Percentiles rank a stretch among this genome's conserved stretches.
phyloP scores from a whole-genome alignment of 2,888 invertebrate species.

The Lasioglossum villosulum region DNA sequence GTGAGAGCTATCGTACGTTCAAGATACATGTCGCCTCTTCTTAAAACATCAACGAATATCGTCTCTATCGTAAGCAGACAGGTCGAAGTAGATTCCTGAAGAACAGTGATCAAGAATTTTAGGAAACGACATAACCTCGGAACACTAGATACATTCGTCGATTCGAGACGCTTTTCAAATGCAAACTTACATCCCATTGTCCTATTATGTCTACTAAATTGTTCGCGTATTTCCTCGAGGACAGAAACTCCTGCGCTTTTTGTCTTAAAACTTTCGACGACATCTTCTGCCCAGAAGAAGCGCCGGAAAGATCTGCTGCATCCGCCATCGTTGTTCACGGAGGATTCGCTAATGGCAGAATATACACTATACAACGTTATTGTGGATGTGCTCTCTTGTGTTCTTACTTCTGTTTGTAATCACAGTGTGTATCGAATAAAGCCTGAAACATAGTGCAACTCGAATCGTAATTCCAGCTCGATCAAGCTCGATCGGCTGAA shows the following conservation, averaged over 20 bases:
- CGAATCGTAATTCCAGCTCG: background rate
- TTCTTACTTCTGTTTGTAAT: background rate
- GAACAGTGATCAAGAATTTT: slow-evolving; percentile 40
- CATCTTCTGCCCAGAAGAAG: slow-evolving; percentile 84
- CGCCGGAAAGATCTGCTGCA: slow-evolving; percentile 75
- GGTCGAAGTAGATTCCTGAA: slow-evolving; percentile 84
- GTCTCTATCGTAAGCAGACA: slow-evolving; percentile 90
- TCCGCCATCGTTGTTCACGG: slow-evolving; percentile 74
- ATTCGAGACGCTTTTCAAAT: slow-evolving; percentile 16
- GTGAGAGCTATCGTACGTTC: slow-evolving; percentile 83
- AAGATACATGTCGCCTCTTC: slow-evolving; percentile 88
- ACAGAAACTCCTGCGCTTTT: slow-evolving; percentile 90
- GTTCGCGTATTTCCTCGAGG: slow-evolving; percentile 88
- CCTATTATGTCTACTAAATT: slow-evolving; percentile 89
- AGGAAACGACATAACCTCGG: slow-evolving; percentile 71
- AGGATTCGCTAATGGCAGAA: slow-evolving; percentile 49
- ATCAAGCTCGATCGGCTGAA: background rate
- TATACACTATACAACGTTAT: slow-evolving; percentile 15
- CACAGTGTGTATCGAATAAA: background rate
- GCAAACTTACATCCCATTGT: slow-evolving; percentile 87
- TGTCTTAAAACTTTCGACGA: slow-evolving; percentile 88
- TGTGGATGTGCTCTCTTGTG: slow-evolving; percentile 16
- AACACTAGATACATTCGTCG: background rate
- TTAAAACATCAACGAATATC: slow-evolving; percentile 89
- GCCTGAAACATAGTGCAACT: background rate